Evolutionary conservation across 2,797 vertebrate genomes (phyloP), one percentile per base, ranked within the genome.

Genomic region (Gambusia yucatana): DNA sequence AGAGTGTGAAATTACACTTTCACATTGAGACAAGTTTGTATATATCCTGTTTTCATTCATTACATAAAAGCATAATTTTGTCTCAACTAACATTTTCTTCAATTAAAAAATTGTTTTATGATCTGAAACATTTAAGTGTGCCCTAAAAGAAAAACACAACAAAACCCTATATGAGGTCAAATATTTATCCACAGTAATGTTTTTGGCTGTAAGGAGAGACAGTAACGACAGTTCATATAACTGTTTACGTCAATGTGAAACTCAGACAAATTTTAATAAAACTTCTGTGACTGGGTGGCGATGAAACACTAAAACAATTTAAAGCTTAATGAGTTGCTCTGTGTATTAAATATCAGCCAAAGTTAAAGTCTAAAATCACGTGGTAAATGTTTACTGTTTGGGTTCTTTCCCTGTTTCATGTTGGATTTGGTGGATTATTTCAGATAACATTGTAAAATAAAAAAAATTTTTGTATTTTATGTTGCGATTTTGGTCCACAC

Each of bases 401-500:
- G 77, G 82, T 80, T 46, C 25, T 76, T 72, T 75, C 75, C 52
- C 73, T 80, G 46, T 76, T 47, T 84, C 79, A 83, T 80, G 69
- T 89, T 82, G 79, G 33, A 82, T 25, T 52, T 50, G 44, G 50
- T 44, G 41, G 76, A 76, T 75, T 80, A 57, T 79, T 88, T 70
- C 50, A 87, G 72, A 86, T 77, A 88, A 82, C 75, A 75, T 82
- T 87, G 88, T 81, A 91, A 90, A 92, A 92, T 90, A 90, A 87
- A 90, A 92, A 93, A 86, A 78, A 82, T 84, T 81, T 59, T 86
- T 91, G 30, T 83, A 89, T 82, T 87, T 75, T 82, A 72, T 85
- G 76, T 87, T 80, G 85, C 88, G 70, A 82, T 92, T 52, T 93
- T 93, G 93, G 92, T 94, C 92, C 94, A 90, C 76, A 80, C 82